Base-by-base conservation (phyloP, 1,140 invertebrate genomes). In the Drosophila obscura region DNA sequence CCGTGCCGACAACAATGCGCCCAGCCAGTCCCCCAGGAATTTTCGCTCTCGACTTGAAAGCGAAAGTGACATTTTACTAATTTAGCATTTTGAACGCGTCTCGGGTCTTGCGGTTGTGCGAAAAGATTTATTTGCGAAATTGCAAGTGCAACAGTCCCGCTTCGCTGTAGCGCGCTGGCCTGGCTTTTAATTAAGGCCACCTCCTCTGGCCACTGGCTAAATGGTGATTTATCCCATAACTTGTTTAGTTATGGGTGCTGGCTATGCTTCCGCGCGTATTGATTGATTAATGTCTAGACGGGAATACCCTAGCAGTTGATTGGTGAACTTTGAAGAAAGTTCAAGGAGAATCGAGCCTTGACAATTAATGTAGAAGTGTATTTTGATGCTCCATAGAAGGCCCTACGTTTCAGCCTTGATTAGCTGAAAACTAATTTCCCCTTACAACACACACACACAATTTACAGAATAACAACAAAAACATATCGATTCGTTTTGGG, bases 31-130 rank as follows among this genome's bases (percentile, higher is more conserved):
- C 64, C 55, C 26, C 44, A 57, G 51, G 59, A 66, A 66, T 66
- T 58, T 43, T 62, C 56, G 13, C 11, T n/a, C 52, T 8, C 66
- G 58, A 83, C 75, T 82, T 88, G 68, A 87, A 88, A 88, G 79
- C 83, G 83, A 88, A 88, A 88, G 83, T 88, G 83, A 88, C 83
- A 88, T 88, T 87, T 88, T 83, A 88, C 83, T 88, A 88, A 88
- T 88, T 88, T 88, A 88, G 83, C 83, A 85, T 87, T 85, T 85
- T 85, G 82, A 85, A 85, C 74, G 82, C 77, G 77, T 65, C 66
- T 66, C 60, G 56, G 60, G 77, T 82, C 69, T 31, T 43, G 49
- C 16, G 50, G 69, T 28, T 53, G 60, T 57, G 74, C 61, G 48
- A 65, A 76, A 82, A 88, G 83, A 88, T 88, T 88, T 88, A 88